Evolutionary conservation across 1,140 invertebrate species (phyloP).

Genomic region (Musca vetustissima): DNA sequence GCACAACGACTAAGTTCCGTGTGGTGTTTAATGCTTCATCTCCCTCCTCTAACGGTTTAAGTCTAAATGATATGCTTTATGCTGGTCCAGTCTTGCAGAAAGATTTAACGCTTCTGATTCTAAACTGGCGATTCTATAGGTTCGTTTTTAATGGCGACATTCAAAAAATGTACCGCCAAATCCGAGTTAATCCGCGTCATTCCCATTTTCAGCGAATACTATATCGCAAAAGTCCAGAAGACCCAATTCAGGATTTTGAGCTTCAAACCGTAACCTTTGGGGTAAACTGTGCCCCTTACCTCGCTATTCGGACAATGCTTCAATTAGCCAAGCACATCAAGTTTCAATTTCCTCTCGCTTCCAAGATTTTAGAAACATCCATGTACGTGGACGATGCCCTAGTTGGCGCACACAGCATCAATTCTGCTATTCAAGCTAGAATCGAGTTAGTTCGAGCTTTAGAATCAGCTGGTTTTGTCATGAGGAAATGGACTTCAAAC

Average conservation of each 20-base stretch:
- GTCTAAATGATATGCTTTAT: not conserved
- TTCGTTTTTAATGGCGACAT: not conserved
- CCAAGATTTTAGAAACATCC: too few species aligned
- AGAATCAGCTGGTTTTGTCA: too few species aligned
- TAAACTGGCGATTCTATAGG: not conserved
- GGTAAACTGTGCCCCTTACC: not conserved
- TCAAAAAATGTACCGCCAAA: slow-evolving; percentile 7
- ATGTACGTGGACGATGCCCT: too few species aligned
- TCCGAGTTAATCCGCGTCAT: not conserved
- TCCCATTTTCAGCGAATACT: not conserved
- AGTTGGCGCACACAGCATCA: too few species aligned
- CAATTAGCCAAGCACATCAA: too few species aligned
- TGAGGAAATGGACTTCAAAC: too few species aligned
- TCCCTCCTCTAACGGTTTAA: not conserved
- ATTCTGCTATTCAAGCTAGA: too few species aligned
- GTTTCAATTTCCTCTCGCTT: too few species aligned
- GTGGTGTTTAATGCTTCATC: slow-evolving; percentile 9
- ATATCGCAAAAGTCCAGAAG: not conserved
- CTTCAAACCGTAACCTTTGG: not conserved
- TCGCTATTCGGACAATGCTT: too few species aligned
- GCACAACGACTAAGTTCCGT: too few species aligned
- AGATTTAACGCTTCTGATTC: not conserved
- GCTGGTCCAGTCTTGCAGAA: slow-evolving; percentile 8
- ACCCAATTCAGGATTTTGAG: not conserved
- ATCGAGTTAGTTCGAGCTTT: too few species aligned